Conservation (phyloP, 2,888 invertebrate species). For the Cremastinae sp. region DNA sequence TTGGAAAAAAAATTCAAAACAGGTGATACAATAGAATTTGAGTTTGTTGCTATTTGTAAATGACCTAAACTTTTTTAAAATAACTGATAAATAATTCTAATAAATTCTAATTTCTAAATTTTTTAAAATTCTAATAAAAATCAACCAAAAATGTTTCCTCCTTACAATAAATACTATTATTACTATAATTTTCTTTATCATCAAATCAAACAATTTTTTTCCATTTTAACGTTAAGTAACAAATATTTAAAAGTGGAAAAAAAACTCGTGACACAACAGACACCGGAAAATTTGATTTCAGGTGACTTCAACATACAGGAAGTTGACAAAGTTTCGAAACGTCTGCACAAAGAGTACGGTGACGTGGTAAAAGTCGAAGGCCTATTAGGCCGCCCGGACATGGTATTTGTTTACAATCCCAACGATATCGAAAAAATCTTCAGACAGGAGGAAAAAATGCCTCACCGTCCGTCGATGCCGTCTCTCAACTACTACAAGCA, state of each 20-base stretch:
- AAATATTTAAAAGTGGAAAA: conserved; percentile 15
- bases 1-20: no score
- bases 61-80: no score
- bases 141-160: no score
- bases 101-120: no score
- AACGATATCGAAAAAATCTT: conserved; percentile 87
- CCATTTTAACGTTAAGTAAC: no score
- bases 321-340: conserved; percentile 84
- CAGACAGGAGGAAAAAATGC: conserved; percentile 85
- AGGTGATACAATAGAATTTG: no score
- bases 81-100: no score
- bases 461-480: conserved; percentile 88
- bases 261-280: not conserved
- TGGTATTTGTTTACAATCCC: conserved; percentile 88
- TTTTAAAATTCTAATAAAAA: no score
- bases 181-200: no score
- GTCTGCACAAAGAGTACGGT: conserved; percentile 84
- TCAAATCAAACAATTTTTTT: no score
- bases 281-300: conserved; percentile 71
- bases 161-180: no score
- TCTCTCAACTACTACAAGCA: conserved; percentile 88
- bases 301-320: conserved; percentile 85
- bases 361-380: conserved; percentile 86
- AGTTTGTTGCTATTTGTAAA: no score
- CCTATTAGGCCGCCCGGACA: conserved; percentile 86